Percentiles rank a stretch among this genome's conserved stretches.
These are phyloP conservation scores for Drosophila albomicans DNA, from an alignment of 1,140 invertebrate genomes.

Conservation along the genomic window DNA sequence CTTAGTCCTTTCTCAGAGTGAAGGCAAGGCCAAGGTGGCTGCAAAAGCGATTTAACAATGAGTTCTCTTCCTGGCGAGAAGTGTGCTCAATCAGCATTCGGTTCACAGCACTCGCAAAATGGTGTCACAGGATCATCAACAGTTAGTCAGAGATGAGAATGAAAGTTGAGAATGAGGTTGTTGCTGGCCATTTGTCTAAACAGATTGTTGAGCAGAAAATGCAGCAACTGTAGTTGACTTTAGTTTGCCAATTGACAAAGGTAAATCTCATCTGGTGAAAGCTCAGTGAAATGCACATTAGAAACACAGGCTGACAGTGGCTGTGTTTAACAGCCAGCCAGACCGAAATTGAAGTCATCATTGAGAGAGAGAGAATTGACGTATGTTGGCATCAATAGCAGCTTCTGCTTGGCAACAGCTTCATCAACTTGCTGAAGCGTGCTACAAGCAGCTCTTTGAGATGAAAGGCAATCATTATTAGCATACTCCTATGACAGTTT, in stretches of 20 bases:
- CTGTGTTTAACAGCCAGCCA: too few relatives aligned
- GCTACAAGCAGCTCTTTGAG: too few relatives aligned
- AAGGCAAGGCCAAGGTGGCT: background rate
- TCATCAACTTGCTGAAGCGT: too few relatives aligned
- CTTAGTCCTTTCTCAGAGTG: constrained; percentile 3
- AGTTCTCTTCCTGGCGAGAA: background rate
- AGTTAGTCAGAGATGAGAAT: background rate
- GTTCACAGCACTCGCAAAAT: background rate
- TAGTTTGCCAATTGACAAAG: background rate
- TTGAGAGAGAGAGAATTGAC: too few relatives aligned
- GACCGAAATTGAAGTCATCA: too few relatives aligned
- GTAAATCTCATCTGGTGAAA: background rate
- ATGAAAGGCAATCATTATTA: too few relatives aligned
- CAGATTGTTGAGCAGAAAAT: background rate
- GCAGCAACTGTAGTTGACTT: background rate
- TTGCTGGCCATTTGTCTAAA: too few relatives aligned
- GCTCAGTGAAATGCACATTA: too few relatives aligned
- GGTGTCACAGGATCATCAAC: constrained; percentile 2
- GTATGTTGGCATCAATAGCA: too few relatives aligned
- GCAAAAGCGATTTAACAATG: background rate
- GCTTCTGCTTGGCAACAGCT: too few relatives aligned
- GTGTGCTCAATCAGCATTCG: constrained; percentile 1
- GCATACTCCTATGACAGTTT: too few relatives aligned
- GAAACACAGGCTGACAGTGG: too few relatives aligned
- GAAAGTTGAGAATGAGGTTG: background rate